Percentiles rank a stretch among this genome's conserved stretches.
These are phyloP conservation scores for Microplitis demolitor DNA, from an alignment of 1,140 invertebrate genomes.

Conservation along the genomic window DNA sequence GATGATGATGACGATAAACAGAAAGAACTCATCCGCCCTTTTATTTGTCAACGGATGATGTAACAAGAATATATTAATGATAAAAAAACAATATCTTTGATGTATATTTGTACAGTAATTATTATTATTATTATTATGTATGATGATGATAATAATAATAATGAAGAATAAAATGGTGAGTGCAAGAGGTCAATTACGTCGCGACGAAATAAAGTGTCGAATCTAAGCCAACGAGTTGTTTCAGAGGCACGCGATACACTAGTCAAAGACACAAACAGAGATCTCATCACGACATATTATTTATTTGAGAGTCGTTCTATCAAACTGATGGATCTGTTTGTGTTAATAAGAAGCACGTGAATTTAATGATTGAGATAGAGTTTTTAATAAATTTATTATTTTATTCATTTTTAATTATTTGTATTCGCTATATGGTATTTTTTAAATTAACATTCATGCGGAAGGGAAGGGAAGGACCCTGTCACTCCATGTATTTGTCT, in stretches of 20 bases:
- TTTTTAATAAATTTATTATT: background rate
- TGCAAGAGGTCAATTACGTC: slow-evolving; percentile 10
- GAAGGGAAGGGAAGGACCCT: no score
- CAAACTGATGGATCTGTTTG: background rate
- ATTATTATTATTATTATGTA: background rate
- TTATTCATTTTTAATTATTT: background rate
- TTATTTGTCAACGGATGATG: background rate
- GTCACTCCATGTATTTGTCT: no score
- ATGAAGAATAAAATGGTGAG: background rate
- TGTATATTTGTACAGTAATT: background rate
- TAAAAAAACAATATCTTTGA: no score
- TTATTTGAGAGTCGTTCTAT: background rate
- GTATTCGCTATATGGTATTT: background rate
- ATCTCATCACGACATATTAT: background rate
- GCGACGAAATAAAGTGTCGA: slow-evolving; percentile 21
- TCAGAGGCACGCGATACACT: background rate
- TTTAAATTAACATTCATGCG: background rate
- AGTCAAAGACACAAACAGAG: background rate
- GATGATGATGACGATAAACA: background rate
- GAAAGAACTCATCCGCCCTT: background rate
- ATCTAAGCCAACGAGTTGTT: slow-evolving; percentile 1
- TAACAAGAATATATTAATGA: background rate
- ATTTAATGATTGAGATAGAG: slow-evolving; percentile 5
- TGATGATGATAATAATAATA: background rate
- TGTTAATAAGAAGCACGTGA: slow-evolving; percentile 32